Conservation (phyloP, 2,888 invertebrate genomes). For the Celastrina argiolus region DNA sequence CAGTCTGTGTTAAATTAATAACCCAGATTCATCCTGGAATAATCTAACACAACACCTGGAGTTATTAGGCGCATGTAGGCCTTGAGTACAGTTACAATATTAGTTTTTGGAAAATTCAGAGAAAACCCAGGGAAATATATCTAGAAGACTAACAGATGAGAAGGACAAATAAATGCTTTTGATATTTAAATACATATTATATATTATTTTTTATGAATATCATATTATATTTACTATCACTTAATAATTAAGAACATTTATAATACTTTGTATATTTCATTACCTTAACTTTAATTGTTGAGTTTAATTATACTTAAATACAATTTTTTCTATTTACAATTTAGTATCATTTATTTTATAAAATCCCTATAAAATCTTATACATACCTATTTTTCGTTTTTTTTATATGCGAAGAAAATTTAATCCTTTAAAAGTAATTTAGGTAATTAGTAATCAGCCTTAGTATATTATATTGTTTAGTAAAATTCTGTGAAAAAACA, state of each 20-base stretch:
- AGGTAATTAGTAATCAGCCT: too few relatives aligned
- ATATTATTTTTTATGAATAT: too few relatives aligned
- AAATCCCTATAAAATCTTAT: background rate
- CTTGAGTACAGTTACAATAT: background rate
- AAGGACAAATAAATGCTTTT: background rate
- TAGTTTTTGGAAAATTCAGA: background rate
- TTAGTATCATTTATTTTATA: background rate
- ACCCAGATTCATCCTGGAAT: too few relatives aligned
- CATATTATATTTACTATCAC: background rate
- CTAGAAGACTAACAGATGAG: background rate
- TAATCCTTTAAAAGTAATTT: too few relatives aligned
- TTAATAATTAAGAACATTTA: background rate
- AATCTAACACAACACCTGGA: too few relatives aligned
- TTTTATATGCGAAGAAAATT: background rate
- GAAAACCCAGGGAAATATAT: background rate
- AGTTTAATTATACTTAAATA: background rate
- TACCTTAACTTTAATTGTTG: background rate
- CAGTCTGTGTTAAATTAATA: too few relatives aligned
- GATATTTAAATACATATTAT: background rate
- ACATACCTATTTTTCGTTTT: background rate
- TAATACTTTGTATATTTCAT: background rate
- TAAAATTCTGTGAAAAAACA: too few relatives aligned
- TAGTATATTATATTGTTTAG: too few relatives aligned
- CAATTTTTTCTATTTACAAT: background rate
- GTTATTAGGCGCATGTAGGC: too few relatives aligned